Base-by-base conservation (phyloP, 1,140 invertebrate genomes). In the Brachionus calyciflorus region DNA sequence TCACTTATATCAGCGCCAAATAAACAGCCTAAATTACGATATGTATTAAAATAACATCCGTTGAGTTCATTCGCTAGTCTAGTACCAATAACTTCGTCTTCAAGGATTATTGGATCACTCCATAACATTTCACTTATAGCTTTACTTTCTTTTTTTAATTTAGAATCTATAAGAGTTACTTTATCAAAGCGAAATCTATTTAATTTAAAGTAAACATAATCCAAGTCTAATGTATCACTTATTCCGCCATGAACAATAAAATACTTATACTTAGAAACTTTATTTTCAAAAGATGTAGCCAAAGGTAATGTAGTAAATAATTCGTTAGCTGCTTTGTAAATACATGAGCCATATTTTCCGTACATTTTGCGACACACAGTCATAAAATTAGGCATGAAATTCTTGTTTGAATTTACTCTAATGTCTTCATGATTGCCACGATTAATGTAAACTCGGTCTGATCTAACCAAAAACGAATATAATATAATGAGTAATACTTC, bases 381-480 rank as follows among this genome's bases (percentile, higher is more conserved):
- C 33, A 51, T 19, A 21, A 73, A 55, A n/a, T 55, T 51, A 4
- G 28, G 69, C n/a, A 28, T 21, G 33, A 55, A 73, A 41, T 51
- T 30, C 26, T 10, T 6, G 7, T 28, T 73, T 41, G 37, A 55
- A 33, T 49, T 73, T 37, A 73, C 28, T 12, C 4, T 28, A 17
- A 55, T 48, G n/a, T 63, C 55, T 46, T 77, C 76, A 37, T 77
- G 60, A 63, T 77, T 77, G 26, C 76, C 76, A 10, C 76, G 55
- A 33, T 68, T 77, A 41, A 77, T 6, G 46, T n/a, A 77, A 65
- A 77, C 76, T 26, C 17, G 3, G 9, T 26, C 7, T 30, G 76
- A 55, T 21, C 41, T 6, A 5, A 77, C n/a, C 7, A 77, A n/a
- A 77, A 77, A 77, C 10, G 57, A 21, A 7, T 57, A 60, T 14